Base-by-base conservation (phyloP, 2,113 vertebrate species). In the Sceloporus tristichus region DNA sequence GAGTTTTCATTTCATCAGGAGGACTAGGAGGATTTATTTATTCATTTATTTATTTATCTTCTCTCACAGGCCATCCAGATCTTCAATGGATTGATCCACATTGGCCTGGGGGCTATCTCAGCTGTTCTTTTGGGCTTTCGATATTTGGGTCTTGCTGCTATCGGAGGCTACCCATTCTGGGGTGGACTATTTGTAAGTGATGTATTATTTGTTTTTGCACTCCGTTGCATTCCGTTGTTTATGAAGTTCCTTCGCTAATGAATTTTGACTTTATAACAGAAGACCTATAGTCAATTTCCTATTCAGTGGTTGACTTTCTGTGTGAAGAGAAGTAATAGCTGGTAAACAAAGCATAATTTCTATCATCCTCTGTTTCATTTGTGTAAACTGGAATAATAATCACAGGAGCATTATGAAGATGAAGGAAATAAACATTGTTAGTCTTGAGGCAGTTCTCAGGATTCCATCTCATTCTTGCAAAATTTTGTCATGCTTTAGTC, bases 121-220 rank as follows among this genome's bases (percentile, higher is more conserved):
- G 0, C 48, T 21, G 14, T 6, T 48, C 6, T 85, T 75, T 3
- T 4, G 9, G 1, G 4, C 8, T 0, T 0, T 4, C 1, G 0
- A 7, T 42, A 66, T 23, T 0, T 29, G 3, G 2, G 27, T 68
- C 10, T 38, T 9, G 56, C 65, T 68, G 2, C 23, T 65, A 18
- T 68, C 53, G 62, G 14, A 70, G 76, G 62, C 38, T 88, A 88
- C 14, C 82, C 87, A 38, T 29, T 88, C 53, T 88, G 87, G 81
- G 82, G 21, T 68, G 81, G 81, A 21, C 2, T 70, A 56, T 78
- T 76, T 71, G 87, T 88, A 70, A 88, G 87, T 88, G 84, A 27
- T 70, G 21, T 27, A 18, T 71, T 48, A 83, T 53, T 82, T 70
- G 9, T 11, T 62, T 66, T 82, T 82, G 10, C 68, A 10, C 68